Evolutionary conservation across 2,797 vertebrate genomes (phyloP).

Genomic region (Spinibarbus caldwelli): DNA sequence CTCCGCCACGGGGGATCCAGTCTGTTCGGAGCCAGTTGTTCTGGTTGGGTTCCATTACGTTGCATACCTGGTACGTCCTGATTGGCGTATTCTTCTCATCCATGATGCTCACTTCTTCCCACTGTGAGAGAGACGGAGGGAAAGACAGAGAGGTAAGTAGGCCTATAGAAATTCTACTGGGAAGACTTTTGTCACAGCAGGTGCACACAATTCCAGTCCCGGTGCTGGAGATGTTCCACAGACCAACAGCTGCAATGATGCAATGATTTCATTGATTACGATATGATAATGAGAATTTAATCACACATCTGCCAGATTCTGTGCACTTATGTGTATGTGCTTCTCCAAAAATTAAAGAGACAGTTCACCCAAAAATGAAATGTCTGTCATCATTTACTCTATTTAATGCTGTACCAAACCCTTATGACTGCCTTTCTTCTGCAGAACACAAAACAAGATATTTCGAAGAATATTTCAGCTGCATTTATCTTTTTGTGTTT

Average conservation of each 20-base stretch:
- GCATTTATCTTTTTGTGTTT: not conserved
- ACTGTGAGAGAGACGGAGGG: slow-evolving; percentile 75
- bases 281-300: slow-evolving; percentile 55
- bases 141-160: slow-evolving; percentile 39
- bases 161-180: slow-evolving; percentile 34
- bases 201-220: slow-evolving; percentile 46
- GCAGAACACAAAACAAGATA: not conserved
- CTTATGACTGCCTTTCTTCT: not conserved
- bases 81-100: slow-evolving; percentile 99
- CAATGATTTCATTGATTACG: slow-evolving; percentile 45
- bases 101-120: slow-evolving; percentile 99
- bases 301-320: slow-evolving; percentile 47
- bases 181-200: slow-evolving; percentile 43
- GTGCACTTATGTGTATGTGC: not conserved
- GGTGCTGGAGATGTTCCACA: slow-evolving; percentile 26
- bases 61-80: slow-evolving; percentile 97
- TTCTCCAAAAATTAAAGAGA: not conserved
- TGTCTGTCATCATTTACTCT: not conserved
- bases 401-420: not conserved
- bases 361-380: not conserved
- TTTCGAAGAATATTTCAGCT: slow-evolving; percentile 5
- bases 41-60: slow-evolving; percentile 94
- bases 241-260: slow-evolving; percentile 42
- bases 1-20: slow-evolving; percentile 94
- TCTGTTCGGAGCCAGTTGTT: slow-evolving; percentile 99